Percentiles rank a stretch among this genome's conserved stretches.
Evolutionary conservation across 2,113 vertebrate genomes (phyloP).

Genomic region (Cichladusa arquata): DNA sequence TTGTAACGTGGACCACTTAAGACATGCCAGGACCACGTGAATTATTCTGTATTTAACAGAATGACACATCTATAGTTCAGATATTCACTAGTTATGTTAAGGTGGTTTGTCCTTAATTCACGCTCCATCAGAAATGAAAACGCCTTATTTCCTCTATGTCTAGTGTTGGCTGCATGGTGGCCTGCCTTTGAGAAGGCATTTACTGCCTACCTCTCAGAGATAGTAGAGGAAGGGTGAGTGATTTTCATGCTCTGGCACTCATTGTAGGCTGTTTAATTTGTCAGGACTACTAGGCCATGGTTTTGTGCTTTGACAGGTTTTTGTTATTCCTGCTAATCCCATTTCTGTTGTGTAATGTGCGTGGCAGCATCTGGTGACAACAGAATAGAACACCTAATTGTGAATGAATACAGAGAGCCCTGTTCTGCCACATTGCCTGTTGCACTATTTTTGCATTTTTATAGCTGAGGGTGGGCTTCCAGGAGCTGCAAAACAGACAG

Average conservation of each 20-base stretch:
- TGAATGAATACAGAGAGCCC: slow-evolving; percentile 63
- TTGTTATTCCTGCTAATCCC: slow-evolving; percentile 70
- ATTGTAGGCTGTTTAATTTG: slow-evolving; percentile 66
- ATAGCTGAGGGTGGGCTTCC: slow-evolving; percentile 60
- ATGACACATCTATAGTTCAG: neutral
- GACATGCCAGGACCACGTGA: neutral
- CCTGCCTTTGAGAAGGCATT: slow-evolving; percentile 36
- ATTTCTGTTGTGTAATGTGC: slow-evolving; percentile 71
- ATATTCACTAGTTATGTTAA: neutral
- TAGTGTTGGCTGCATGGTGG: slow-evolving; percentile 19
- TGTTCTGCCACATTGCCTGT: slow-evolving; percentile 64
- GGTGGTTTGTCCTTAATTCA: neutral
- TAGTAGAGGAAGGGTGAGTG: slow-evolving; percentile 60
- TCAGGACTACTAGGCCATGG: slow-evolving; percentile 64
- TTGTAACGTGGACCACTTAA: neutral
- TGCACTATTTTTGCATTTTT: slow-evolving; percentile 69
- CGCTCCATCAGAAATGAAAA: neutral
- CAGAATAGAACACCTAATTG: slow-evolving; percentile 72
- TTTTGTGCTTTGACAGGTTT: slow-evolving; percentile 67
- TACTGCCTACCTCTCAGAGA: slow-evolving; percentile 42
- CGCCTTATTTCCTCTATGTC: neutral
- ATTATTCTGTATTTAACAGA: neutral
- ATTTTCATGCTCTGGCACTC: slow-evolving; percentile 66
- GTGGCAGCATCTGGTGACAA: slow-evolving; percentile 70
- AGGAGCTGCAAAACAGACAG: slow-evolving; percentile 58